These are phyloP conservation scores for Galleria mellonella DNA, from an alignment of 1,140 invertebrate genomes.

Conservation along the genomic window DNA sequence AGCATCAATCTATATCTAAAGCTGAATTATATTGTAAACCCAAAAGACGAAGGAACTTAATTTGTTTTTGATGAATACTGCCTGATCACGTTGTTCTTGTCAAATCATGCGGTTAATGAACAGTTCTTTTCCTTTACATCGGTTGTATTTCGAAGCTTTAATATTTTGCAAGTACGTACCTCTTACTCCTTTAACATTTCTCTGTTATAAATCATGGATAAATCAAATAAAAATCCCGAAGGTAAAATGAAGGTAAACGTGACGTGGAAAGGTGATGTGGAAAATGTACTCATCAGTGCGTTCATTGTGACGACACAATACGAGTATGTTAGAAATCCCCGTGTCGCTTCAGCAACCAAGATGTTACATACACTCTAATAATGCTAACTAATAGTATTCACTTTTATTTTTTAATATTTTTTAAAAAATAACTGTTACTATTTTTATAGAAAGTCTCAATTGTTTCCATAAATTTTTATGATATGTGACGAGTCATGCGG, in stretches of 20 bases:
- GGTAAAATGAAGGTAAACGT: constrained; percentile 5
- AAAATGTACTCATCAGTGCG: constrained; percentile 26
- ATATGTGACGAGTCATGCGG: too few relatives aligned
- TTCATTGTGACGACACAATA: constrained; percentile 32
- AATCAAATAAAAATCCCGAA: background rate
- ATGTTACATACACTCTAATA: too few relatives aligned
- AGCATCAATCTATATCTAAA: too few relatives aligned
- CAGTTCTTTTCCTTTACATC: constrained; percentile 8
- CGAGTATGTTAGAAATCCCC: constrained; percentile 27
- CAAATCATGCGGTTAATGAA: constrained; percentile 62
- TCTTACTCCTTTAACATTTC: too few relatives aligned
- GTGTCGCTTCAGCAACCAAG: background rate
- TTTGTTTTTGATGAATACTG: constrained; percentile 52
- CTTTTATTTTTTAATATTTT: too few relatives aligned
- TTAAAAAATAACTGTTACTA: too few relatives aligned
- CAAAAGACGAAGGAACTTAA: constrained; percentile 34
- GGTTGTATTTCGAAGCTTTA: background rate
- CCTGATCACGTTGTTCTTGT: constrained; percentile 45
- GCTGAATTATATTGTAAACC: too few relatives aligned
- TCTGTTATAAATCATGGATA: background rate
- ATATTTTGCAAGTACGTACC: background rate
- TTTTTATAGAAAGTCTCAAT: too few relatives aligned
- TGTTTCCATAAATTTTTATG: too few relatives aligned
- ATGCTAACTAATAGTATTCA: too few relatives aligned
- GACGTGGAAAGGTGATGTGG: constrained; percentile 4